Base-by-base conservation (phyloP, 2,113 vertebrate genomes). In the Aramus guarauna region DNA sequence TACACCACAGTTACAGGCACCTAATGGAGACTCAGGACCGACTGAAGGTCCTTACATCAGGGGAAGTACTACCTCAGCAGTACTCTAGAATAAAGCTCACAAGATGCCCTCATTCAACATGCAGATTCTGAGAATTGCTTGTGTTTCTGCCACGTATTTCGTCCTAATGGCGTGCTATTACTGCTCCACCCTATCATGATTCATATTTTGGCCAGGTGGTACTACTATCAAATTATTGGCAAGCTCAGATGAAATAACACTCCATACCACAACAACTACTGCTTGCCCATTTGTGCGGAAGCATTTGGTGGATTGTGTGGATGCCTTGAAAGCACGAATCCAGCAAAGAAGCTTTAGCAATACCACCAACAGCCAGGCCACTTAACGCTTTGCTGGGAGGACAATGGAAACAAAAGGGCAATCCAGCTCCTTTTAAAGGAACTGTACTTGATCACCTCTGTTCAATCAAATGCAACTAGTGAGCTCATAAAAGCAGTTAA, bases 1-100 rank as follows among this genome's bases (percentile, higher is more conserved):
- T 26, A 48, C 0, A 0, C 18, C 29, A 32, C 10, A 75, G 29
- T 19, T 47, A 45, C 29, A 90, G 32, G 5, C 45, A 43, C 36
- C 29, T 62, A 27, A n/a, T 0, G 7, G 36, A 39, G 23, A 52
- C 18, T 14, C 22, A 4, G n/a, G 8, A 26, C 50, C 48, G 24
- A 60, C 30, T 3, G 16, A 27, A 56, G 30, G 14, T 8, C 68
- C 41, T 53, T 3, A 13, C 2, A 20, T 12, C 0, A 80, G 7
- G 6, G n/a, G 4, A 92, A 88, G 21, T 7, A 66, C 27, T 19
- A 36, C 19, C 16, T 39, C 53, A 20, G 26, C 53, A 47, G 47
- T n/a, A 14, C 19, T 55, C 32, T 16, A 16, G 9, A 58, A 29
- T 4, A 39, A 83, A 66, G 29, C 29, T 78, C 68, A 71, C 45